Percentiles rank a stretch among this genome's conserved stretches.
These are phyloP conservation scores for Lasioglossum albipes DNA, from an alignment of 1,140 invertebrate genomes.

Conservation along the genomic window DNA sequence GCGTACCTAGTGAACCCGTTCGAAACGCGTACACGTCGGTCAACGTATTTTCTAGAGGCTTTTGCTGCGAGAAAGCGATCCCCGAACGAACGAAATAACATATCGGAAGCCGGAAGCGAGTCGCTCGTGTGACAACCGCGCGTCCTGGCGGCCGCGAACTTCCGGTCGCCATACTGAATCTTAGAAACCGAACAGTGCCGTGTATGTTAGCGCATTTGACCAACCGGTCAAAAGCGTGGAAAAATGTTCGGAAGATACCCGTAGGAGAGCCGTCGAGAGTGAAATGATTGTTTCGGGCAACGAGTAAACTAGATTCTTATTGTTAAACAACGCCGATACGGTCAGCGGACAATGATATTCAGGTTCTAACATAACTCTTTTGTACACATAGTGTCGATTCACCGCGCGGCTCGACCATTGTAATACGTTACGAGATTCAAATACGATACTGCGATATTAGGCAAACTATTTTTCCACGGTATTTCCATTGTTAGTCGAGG, in stretches of 20 bases:
- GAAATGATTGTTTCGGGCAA: conserved; percentile 36
- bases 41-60: not conserved
- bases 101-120: conserved; percentile 44
- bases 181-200: not conserved
- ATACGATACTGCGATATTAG: conserved; percentile 45
- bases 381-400: conserved; percentile 26
- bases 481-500: conserved; percentile 41
- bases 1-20: not conserved
- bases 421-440: not conserved
- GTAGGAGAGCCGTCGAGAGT: not conserved
- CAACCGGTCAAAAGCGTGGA: not conserved
- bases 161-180: not conserved
- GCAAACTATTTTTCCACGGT: conserved; percentile 61
- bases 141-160: not conserved
- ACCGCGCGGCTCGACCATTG: conserved; percentile 9
- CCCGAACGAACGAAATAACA: conserved; percentile 25
- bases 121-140: not conserved
- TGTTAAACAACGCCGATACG: not conserved
- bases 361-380: conserved; percentile 22
- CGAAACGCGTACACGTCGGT: not conserved
- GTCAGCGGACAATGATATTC: conserved; percentile 7
- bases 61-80: not conserved
- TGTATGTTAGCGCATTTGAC: not conserved
- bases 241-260: not conserved
- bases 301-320: conserved; percentile 27